phyloP scores from a whole-genome alignment of 2,113 vertebrate genomes.

The Calidris pugnax region DNA sequence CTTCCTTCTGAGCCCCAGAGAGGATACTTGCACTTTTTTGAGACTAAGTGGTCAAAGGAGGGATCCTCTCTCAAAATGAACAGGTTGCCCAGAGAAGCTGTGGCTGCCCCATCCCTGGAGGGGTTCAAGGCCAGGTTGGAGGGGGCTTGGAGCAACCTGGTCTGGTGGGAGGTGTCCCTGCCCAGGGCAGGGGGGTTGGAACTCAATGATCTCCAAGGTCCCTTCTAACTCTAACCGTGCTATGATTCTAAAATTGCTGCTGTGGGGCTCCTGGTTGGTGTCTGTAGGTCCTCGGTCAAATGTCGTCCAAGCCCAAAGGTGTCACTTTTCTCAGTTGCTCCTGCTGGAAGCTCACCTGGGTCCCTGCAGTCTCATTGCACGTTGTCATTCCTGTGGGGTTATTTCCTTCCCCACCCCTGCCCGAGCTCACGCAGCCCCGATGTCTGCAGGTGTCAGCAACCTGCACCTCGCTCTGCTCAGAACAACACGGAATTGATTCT shows the following conservation, averaged over 20 bases:
- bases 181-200: too few relatives aligned
- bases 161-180: too few relatives aligned
- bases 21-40: neutral
- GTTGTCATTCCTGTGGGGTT: neutral
- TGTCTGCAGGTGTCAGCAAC: neutral
- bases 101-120: too few relatives aligned
- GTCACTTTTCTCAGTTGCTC: neutral
- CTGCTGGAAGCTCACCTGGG: neutral
- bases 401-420: neutral
- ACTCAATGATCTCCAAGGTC: too few relatives aligned
- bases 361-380: rapidly evolving
- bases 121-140: too few relatives aligned
- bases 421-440: rapidly evolving
- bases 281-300: neutral
- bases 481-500: neutral
- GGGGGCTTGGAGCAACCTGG: too few relatives aligned
- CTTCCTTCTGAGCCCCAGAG: neutral
- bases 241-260: neutral
- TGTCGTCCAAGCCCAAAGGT: neutral
- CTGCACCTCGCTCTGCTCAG: rapidly evolving
- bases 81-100: too few relatives aligned
- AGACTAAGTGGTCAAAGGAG: neutral
- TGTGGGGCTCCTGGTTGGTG: neutral
- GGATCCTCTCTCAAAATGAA: neutral
- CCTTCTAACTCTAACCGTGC: too few relatives aligned